Evolutionary conservation across 2,113 vertebrate genomes (phyloP).

Genomic region (Leiothrix lutea): DNA sequence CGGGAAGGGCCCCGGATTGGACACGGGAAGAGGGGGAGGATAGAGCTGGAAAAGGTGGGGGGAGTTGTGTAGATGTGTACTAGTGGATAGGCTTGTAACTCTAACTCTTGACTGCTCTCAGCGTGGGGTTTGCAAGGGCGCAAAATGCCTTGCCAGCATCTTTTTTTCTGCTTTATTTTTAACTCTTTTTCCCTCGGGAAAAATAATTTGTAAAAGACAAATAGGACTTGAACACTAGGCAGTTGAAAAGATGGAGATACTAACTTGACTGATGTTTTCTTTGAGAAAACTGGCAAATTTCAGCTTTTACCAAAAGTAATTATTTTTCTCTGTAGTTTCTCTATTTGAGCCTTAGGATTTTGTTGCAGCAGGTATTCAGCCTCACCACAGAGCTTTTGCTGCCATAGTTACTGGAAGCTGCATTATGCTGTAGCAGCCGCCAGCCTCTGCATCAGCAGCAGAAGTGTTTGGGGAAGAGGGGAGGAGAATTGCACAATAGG

Average conservation of each 20-base stretch:
- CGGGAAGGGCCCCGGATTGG: neutral
- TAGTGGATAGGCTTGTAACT: neutral
- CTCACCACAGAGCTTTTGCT: constrained; percentile 22
- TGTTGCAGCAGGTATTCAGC: constrained; percentile 24
- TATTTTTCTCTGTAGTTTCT: constrained; percentile 3
- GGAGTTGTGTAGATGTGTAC: neutral
- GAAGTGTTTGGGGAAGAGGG: constrained; percentile 43
- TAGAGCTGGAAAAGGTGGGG: neutral
- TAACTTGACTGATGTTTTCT: neutral
- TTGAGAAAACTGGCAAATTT: neutral
- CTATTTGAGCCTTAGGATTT: constrained; percentile 13
- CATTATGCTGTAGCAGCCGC: constrained; percentile 67
- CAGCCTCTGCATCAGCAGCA: constrained; percentile 52
- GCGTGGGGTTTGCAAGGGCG: neutral
- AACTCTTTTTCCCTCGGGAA: neutral
- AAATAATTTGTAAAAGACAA: neutral
- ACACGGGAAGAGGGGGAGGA: neutral
- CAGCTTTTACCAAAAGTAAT: neutral
- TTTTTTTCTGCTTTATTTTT: neutral
- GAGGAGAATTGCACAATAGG: constrained; percentile 44
- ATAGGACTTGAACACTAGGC: neutral
- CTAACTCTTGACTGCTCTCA: neutral
- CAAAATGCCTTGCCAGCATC: neutral
- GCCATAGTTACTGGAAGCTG: constrained; percentile 62
- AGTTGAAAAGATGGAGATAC: neutral